phyloP scores from a whole-genome alignment of 1,140 invertebrate genomes.

The Monomorium pharaonis region DNA sequence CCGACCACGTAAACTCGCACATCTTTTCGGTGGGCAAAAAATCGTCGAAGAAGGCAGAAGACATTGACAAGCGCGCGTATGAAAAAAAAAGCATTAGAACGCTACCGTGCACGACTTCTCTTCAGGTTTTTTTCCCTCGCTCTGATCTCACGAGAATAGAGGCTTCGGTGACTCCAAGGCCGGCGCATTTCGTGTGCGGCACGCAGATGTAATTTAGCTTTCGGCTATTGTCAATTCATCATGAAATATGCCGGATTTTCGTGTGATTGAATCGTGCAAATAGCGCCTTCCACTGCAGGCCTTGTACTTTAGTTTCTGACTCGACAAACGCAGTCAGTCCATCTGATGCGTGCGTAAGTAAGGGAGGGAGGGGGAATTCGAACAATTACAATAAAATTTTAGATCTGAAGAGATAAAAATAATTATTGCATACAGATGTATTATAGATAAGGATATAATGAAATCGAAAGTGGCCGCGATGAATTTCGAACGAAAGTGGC shows the following conservation, averaged over 20 bases:
- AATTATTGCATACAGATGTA: background rate
- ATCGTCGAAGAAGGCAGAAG: background rate
- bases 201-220: slow-evolving; percentile 74
- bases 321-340: background rate
- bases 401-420: background rate
- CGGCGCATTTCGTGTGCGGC: slow-evolving; percentile 58
- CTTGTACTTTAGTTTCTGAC: background rate
- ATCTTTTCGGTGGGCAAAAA: background rate
- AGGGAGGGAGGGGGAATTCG: no score
- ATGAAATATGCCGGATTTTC: slow-evolving; percentile 24
- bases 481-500: background rate
- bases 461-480: background rate
- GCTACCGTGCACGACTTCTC: slow-evolving; percentile 42
- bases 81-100: slow-evolving; percentile 32
- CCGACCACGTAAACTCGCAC: background rate
- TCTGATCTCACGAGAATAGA: slow-evolving; percentile 54
- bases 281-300: background rate
- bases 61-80: background rate
- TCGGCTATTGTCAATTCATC: slow-evolving; percentile 68
- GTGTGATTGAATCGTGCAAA: slow-evolving; percentile 4
- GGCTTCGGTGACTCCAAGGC: slow-evolving; percentile 59
- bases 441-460: background rate
- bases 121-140: slow-evolving; percentile 42
- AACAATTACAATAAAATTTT: background rate
- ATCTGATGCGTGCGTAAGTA: background rate